Evolutionary conservation across 2,113 vertebrate species (phyloP).

Genomic region (Otus sunia): DNA sequence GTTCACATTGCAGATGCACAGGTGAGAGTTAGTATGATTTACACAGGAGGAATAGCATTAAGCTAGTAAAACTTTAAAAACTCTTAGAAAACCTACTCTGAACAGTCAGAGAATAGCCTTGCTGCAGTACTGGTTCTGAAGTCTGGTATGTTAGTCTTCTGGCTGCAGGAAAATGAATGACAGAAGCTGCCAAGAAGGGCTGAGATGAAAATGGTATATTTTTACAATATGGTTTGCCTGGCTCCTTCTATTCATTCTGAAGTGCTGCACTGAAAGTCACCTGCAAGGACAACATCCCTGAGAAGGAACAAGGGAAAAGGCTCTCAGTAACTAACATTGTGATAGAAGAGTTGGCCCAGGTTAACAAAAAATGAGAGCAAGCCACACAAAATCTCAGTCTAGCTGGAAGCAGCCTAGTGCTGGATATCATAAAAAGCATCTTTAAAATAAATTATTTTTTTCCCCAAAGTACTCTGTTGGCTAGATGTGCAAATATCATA

Average conservation of each 20-base stretch:
- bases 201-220: neutral
- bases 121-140: neutral
- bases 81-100: neutral
- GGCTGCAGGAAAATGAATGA: neutral
- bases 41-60: neutral
- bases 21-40: constrained; percentile 14
- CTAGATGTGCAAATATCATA: neutral
- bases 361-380: neutral
- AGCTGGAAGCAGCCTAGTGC: neutral
- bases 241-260: neutral
- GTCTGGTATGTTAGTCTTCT: neutral
- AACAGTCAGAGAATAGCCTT: neutral
- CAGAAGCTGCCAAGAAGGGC: neutral
- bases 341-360: neutral
- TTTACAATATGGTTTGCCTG: neutral
- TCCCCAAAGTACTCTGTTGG: neutral
- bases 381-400: neutral
- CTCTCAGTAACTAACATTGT: neutral
- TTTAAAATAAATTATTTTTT: neutral
- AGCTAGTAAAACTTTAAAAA: constrained; percentile 2
- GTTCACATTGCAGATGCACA: neutral
- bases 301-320: neutral
- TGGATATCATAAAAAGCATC: neutral
- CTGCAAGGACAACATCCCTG: neutral
- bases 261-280: neutral